A percentile compares a stretch with the other conserved stretches of the same genome.
Conservation (phyloP, 2,113 vertebrate species). For the Pipa parva region DNA sequence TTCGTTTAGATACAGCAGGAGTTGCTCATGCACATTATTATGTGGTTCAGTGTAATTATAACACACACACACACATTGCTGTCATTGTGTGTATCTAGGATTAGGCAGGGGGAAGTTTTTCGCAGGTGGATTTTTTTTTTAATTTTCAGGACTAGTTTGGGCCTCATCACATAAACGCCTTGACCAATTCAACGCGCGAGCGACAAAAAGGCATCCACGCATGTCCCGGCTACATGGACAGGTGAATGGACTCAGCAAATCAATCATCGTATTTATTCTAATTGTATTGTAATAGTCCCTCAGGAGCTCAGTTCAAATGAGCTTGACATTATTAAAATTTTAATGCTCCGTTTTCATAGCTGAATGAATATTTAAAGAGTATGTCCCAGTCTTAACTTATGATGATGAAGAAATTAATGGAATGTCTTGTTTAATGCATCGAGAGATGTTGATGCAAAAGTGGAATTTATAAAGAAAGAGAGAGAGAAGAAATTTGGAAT, state of each 20-base stretch:
- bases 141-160: too few relatives aligned
- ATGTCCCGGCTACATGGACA: constrained; percentile 52
- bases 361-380: constrained; percentile 85
- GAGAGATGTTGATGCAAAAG: constrained; percentile 61
- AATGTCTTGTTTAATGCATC: constrained; percentile 79
- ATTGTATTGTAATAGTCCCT: constrained; percentile 77
- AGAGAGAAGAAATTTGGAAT: constrained; percentile 39
- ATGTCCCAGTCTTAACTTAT: constrained; percentile 74
- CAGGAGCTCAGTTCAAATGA: constrained; percentile 76
- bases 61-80: too few relatives aligned
- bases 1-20: too few relatives aligned
- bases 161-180: too few relatives aligned
- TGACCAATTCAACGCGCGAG: too few relatives aligned
- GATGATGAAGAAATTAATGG: constrained; percentile 83
- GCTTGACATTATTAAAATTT: constrained; percentile 87
- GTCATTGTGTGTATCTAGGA: too few relatives aligned
- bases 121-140: too few relatives aligned
- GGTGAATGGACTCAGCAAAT: constrained; percentile 67
- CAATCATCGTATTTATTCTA: constrained; percentile 80
- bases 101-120: too few relatives aligned
- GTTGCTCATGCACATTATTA: too few relatives aligned
- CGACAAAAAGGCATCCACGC: too few relatives aligned
- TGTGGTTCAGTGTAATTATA: too few relatives aligned
- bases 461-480: constrained; percentile 2
- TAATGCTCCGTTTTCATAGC: constrained; percentile 84